These are phyloP conservation scores for Holacanthus passer DNA, from an alignment of 2,113 vertebrate species.

Conservation along the genomic window DNA sequence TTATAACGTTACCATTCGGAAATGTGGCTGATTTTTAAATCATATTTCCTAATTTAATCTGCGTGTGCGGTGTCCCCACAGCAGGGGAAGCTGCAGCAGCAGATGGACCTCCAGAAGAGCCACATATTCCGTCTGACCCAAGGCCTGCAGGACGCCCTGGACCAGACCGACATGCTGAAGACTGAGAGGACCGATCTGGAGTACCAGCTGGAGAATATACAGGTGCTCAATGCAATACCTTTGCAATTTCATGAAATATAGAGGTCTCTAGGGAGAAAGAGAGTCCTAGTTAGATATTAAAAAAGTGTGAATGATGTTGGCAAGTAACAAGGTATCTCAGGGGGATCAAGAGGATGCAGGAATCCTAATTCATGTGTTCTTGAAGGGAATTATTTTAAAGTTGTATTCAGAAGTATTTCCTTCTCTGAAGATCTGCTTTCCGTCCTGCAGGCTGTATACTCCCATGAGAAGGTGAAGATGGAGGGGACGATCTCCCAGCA, in stretches of 20 bases:
- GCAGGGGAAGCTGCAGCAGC: constrained; percentile 98
- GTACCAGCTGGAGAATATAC: constrained; percentile 98
- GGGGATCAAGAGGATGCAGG: neutral
- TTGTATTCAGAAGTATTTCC: constrained; percentile 35
- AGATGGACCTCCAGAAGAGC: constrained; percentile 98
- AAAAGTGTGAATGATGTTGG: constrained; percentile 19
- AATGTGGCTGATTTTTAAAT: neutral
- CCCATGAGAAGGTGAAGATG: constrained; percentile 99
- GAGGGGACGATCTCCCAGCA: constrained; percentile 99
- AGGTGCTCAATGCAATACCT: constrained; percentile 82
- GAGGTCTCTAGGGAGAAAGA: neutral
- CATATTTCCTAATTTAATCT: constrained; percentile 2
- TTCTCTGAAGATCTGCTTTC: constrained; percentile 43
- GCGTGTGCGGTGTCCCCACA: constrained; percentile 70
- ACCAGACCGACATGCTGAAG: constrained; percentile 97
- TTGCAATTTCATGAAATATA: constrained; percentile 6
- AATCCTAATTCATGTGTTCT: constrained; percentile 32
- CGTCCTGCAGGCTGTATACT: constrained; percentile 92
- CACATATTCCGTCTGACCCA: constrained; percentile 98
- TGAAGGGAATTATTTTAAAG: constrained; percentile 28
- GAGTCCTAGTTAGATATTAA: constrained; percentile 28
- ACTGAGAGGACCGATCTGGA: constrained; percentile 97
- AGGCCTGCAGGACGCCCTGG: constrained; percentile 96
- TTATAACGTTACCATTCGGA: neutral
- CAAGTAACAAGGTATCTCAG: constrained; percentile 28